Evolutionary conservation across 2,797 vertebrate genomes (phyloP), one percentile per base, ranked within the genome.

Genomic region (Aplochiton taeniatus): DNA sequence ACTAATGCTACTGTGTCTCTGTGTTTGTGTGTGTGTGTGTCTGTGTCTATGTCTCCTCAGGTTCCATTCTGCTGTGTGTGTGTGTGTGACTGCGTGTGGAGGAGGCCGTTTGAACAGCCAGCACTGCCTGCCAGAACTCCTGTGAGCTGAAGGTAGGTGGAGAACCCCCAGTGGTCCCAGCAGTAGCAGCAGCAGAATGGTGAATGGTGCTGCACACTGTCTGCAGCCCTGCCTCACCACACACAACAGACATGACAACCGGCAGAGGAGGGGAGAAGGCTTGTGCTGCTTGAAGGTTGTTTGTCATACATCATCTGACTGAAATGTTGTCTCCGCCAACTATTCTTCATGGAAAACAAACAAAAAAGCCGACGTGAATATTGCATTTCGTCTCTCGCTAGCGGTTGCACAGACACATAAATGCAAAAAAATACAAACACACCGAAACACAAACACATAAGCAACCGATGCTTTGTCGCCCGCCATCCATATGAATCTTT

Each of bases 131-230:
- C 69, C 69, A 69, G 75, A 78, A 77, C 80, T 83, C 74, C 73
- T 69, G 82, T 76, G 78, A 79, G 85, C 81, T 83, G 82, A 83
- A 82, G 90, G 92, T 92, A 90, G 4, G 84, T 88, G 55, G 60
- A 73, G 18, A 44, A 13, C 56, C 65, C 63, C 70, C 44, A 14
- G 78, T 10, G 46, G 67, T 65, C 70, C 70, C 65, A 65, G 68
- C 65, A 65, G 68, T 60, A 57, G 6, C 65, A 65, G 68, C 65
- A 65, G 68, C 61, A 57, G 6, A 57, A 65, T 66, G 76, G 76
- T 77, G 72, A 83, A 73, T 66, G 62, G 61, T 43, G 65, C 69
- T 53, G 72, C 72, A 73, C 65, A 68, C 66, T 78, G 68, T 54
- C 52, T 75, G 71, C 74, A 66, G 56, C 48, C 65, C 60, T 65